Conservation (phyloP, 2,113 vertebrate genomes). For the Gymnorhina tibicen region DNA sequence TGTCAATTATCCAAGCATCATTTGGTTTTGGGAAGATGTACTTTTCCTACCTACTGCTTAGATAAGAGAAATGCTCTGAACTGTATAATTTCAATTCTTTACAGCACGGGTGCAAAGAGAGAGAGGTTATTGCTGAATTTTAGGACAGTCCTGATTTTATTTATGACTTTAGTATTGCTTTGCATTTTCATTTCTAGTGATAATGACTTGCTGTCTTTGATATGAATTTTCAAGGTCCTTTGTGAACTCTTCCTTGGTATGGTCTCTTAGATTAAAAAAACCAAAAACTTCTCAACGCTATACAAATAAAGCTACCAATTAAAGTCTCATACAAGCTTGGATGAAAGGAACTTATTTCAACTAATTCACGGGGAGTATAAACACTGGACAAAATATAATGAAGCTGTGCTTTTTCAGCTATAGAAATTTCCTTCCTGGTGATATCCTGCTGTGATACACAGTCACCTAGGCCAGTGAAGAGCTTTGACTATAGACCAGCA, state of each 20-base stretch:
- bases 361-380: neutral
- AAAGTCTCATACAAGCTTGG: neutral
- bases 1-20: slow-evolving; percentile 38
- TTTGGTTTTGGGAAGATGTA: neutral
- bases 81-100: slow-evolving; percentile 26
- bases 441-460: rapidly evolving
- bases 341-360: neutral
- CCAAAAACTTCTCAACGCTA: neutral
- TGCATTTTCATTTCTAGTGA: neutral
- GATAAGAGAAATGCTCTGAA: slow-evolving; percentile 11
- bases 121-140: slow-evolving; percentile 20
- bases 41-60: neutral
- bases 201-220: slow-evolving; percentile 1
- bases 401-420: neutral
- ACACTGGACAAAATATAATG: neutral
- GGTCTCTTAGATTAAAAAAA: neutral
- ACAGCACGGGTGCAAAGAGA: neutral
- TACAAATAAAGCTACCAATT: neutral
- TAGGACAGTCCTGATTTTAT: neutral
- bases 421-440: neutral
- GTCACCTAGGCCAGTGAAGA: neutral
- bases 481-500: neutral
- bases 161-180: neutral
- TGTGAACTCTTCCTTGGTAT: neutral
- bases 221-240: neutral